phyloP scores from a whole-genome alignment of 2,113 vertebrate genomes.

The Cyrtonyx montezumae region DNA sequence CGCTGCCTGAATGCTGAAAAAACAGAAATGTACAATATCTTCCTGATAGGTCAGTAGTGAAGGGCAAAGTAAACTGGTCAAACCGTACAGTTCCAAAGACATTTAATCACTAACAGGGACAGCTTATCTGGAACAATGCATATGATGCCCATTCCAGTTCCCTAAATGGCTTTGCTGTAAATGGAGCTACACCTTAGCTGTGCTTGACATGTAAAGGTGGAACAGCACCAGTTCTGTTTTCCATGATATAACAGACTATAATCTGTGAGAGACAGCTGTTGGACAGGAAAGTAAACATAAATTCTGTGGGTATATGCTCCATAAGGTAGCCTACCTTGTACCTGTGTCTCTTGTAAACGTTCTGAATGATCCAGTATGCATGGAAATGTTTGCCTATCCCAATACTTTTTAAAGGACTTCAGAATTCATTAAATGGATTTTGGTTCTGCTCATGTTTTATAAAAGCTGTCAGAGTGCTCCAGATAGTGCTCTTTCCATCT shows the following conservation, averaged over 20 bases:
- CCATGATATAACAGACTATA: not conserved
- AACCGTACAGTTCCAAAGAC: not conserved
- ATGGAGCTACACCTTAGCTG: rapidly evolving
- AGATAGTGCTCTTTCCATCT: not conserved
- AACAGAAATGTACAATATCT: not conserved
- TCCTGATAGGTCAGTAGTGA: not conserved
- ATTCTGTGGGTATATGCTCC: not conserved
- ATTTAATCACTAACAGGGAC: not conserved
- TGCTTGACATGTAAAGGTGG: rapidly evolving
- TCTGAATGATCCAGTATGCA: not conserved
- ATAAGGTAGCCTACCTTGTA: not conserved
- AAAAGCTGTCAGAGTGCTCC: not conserved
- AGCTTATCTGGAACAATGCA: not conserved
- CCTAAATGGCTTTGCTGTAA: not conserved
- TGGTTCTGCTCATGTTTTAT: not conserved
- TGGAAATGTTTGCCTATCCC: not conserved
- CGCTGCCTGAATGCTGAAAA: not conserved
- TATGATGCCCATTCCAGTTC: not conserved
- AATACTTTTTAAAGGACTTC: not conserved
- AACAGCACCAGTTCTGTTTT: not conserved
- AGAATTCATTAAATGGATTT: not conserved
- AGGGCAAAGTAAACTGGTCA: not conserved
- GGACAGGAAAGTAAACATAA: rapidly evolving
- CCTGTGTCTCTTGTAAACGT: not conserved
- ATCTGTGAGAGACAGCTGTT: not conserved